Base-by-base conservation (phyloP, 2,888 invertebrate species). In the Ophion ventricosus region DNA sequence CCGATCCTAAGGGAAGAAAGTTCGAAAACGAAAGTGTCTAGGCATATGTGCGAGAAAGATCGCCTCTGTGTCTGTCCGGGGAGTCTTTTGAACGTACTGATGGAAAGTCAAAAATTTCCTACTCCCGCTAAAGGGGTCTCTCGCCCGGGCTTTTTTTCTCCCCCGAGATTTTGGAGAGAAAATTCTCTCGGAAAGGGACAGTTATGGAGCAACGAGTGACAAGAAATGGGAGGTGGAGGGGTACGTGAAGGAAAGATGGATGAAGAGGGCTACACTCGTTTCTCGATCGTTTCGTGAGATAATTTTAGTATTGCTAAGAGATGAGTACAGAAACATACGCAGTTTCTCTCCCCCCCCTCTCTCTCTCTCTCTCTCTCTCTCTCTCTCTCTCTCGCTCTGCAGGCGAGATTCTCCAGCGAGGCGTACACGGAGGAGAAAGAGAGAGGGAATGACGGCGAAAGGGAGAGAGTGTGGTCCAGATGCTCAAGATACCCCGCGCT, bases 401-500 rank as follows among this genome's bases (percentile, higher is more conserved):
- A 61, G 61, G 54, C 35, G 64, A 26, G 64, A 75, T 79, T 70
- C 81, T 77, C 35, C 83, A 79, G 35, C 67, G 79, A 67, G 84
- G 40, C 35, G 67, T 80, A 78, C 72, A 70, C 49, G 61, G n/a
- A 40, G 23, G 26, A 29, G 25, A 11, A 49, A 26, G 11, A 56
- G 64, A 70, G 74, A 57, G 74, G 84, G 61, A 17, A 26, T 14
- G 74, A 82, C 73, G 77, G 83, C 66, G 77, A 56, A 73, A 73
- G 76, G 78, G 84, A 83, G 85, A 85, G 88, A 88, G 88, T 90
- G 90, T 88, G 88, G 87, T 91, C 91, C 91, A 91, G 90, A 89
- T 91, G 91, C 88, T 87, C 85, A 86, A 85, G 87, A 89, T 89
- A 88, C 87, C 84, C 73, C 85, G 80, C 86, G 80, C 78, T 54